Evolutionary conservation across 2,888 invertebrate genomes (phyloP), one percentile per base, ranked within the genome.

Genomic region (Eucera pruinosa): DNA sequence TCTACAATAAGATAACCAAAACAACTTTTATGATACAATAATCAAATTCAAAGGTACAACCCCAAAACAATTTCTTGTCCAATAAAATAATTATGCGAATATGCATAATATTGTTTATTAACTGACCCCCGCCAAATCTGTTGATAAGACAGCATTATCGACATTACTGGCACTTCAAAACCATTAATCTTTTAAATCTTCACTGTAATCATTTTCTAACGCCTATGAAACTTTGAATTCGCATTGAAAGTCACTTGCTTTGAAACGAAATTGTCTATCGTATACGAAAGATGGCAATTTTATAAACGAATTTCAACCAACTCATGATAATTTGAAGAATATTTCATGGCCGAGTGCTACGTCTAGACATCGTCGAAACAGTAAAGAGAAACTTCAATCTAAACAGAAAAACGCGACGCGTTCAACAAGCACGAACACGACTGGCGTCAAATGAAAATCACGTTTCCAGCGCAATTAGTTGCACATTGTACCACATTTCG

Each of bases 381-480:
- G 33, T 2, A n/a, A 47, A n/a, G 1, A 20, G 5, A 18, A 36
- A 36, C 7, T n/a, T 23, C 18, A 5, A n/a, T 47, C 47, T 61
- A 61, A 47, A 33, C 33, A 47, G 20, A 11, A 39, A 39, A 50
- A 25, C n/a, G 15, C 18, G n/a, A 5, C 3, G 3, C 7, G 25
- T 2, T 2, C 50, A 5, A 11, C n/a, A 36, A 48, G 9, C 15
- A 30, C 30, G 54, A n/a, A n/a, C 15, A 33, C 33, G 13, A 33
- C 13, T 25, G 18, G 23, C 9, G 54, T 25, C 48, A 52, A 71
- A 60, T 65, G 65, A 23, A 62, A 62, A 62, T 62, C 62, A 20
- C 15, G 50, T 66, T 57, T 45, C 66, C 57, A 43, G 30, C 36
- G 48, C 57, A 76, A 73, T 76, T 76, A 74, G 62, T 47, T 61